phyloP scores from a whole-genome alignment of 2,113 vertebrate genomes.

The Elachura formosa region DNA sequence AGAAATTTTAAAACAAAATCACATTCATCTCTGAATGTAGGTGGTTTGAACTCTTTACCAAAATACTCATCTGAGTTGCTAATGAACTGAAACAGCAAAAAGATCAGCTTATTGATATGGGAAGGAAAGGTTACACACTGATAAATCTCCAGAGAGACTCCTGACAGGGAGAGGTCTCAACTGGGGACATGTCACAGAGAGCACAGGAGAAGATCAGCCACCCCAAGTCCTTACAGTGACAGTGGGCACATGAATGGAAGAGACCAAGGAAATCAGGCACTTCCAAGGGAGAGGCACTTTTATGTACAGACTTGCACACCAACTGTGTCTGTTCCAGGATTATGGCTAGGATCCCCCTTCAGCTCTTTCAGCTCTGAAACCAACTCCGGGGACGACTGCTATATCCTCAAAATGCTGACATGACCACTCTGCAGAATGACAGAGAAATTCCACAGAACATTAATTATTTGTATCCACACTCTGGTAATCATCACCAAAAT shows the following conservation, averaged over 20 bases:
- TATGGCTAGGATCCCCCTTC: not conserved
- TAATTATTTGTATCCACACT: not conserved
- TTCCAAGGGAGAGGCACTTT: not conserved
- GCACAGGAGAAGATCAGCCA: accelerated
- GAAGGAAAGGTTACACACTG: not conserved
- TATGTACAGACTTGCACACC: not conserved
- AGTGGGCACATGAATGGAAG: not conserved
- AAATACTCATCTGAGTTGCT: not conserved
- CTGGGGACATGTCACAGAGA: not conserved
- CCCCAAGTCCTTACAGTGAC: not conserved
- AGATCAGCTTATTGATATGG: not conserved
- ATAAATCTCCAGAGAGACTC: not conserved
- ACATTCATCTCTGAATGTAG: not conserved
- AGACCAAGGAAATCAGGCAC: not conserved
- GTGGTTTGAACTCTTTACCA: not conserved
- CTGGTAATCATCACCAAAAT: not conserved
- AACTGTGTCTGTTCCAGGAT: not conserved
- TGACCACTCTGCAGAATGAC: not conserved
- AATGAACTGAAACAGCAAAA: not conserved
- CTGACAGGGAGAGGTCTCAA: not conserved
- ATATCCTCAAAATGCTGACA: not conserved
- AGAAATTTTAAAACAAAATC: not conserved
- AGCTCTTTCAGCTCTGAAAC: not conserved
- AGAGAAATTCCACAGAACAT: not conserved
- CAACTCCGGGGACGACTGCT: not conserved